Conservation (phyloP, 2,113 vertebrate species). For the Sitta europaea region DNA sequence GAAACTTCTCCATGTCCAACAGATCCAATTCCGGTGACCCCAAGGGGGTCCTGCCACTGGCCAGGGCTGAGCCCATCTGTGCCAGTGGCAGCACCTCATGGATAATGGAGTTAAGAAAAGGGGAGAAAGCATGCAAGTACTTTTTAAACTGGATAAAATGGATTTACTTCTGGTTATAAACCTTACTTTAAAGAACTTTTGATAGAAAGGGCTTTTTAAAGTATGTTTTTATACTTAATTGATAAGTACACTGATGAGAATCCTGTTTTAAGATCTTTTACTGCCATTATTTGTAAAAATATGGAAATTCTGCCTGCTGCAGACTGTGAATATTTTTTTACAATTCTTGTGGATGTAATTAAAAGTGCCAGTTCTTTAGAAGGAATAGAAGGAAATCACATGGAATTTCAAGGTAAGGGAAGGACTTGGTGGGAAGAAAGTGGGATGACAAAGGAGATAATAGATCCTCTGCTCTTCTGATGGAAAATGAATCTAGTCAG, state of each 20-base stretch:
- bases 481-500: background rate
- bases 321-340: background rate
- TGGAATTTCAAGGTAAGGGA: background rate
- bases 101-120: background rate
- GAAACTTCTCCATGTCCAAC: background rate
- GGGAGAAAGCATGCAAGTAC: rapidly evolving
- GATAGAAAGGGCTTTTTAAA: background rate
- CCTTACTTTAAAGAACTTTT: background rate
- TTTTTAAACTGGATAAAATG: background rate
- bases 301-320: background rate
- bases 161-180: background rate
- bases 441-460: background rate
- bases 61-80: background rate
- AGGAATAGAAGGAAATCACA: too few species aligned
- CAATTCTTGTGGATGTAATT: background rate
- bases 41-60: background rate
- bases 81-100: background rate
- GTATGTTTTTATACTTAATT: background rate
- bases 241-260: background rate
- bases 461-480: background rate
- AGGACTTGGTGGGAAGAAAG: background rate
- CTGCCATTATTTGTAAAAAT: background rate
- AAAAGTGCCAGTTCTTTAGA: background rate
- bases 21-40: background rate
- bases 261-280: background rate